These are phyloP conservation scores for Gastracanthus pulcherrimus DNA, from an alignment of 2,888 invertebrate genomes.

Conservation along the genomic window DNA sequence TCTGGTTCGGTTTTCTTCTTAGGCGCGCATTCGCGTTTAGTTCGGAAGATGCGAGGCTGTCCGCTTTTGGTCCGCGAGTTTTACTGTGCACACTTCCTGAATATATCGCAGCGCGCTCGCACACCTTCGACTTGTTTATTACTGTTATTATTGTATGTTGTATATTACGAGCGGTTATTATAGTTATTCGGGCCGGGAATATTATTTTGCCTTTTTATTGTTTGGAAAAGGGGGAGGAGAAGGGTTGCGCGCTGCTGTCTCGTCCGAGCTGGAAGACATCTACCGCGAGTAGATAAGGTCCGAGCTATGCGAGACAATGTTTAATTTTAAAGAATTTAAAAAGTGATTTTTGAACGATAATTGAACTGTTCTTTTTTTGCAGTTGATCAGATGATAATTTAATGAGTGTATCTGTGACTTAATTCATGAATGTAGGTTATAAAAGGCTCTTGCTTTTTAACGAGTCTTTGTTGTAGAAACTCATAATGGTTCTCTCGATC, in stretches of 20 bases:
- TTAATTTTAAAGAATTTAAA: too few species aligned
- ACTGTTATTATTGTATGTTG: conserved; percentile 28
- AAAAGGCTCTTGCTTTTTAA: too few species aligned
- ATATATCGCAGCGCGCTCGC: background rate
- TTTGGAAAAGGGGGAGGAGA: background rate
- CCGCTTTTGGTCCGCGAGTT: conserved; percentile 2
- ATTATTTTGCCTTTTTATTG: background rate
- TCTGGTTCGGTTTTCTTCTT: too few species aligned
- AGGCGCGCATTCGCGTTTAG: background rate
- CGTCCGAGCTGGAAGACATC: background rate
- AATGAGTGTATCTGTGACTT: too few species aligned
- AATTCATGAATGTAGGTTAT: too few species aligned
- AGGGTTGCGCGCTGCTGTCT: background rate
- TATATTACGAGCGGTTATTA: background rate
- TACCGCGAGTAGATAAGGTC: background rate
- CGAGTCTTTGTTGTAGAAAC: too few species aligned
- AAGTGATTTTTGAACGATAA: too few species aligned
- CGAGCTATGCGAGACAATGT: background rate
- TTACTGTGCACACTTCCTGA: background rate
- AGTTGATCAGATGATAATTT: too few species aligned
- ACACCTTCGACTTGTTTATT: conserved; percentile 17
- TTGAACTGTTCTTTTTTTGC: too few species aligned
- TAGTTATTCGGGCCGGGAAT: background rate
- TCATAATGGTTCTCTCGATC: too few species aligned
- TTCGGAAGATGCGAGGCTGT: background rate